phyloP scores from a whole-genome alignment of 2,797 vertebrate genomes.

The Podargus strigoides region DNA sequence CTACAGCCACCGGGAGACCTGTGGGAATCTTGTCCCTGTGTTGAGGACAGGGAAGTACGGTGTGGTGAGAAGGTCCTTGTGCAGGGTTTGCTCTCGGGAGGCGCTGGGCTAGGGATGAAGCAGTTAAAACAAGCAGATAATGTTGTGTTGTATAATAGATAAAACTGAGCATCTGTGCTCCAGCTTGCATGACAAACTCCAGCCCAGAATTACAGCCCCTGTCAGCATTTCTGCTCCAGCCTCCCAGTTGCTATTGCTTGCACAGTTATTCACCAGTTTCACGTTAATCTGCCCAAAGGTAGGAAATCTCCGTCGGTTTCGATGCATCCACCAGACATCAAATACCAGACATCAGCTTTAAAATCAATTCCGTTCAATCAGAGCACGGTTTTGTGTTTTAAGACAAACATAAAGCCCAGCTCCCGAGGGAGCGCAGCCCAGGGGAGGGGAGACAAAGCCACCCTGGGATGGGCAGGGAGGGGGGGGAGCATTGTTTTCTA shows the following conservation, averaged over 20 bases:
- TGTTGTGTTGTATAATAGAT: neutral
- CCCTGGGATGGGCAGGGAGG: neutral
- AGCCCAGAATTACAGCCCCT: neutral
- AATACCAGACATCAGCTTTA: neutral
- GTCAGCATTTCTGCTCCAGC: neutral
- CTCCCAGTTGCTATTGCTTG: neutral
- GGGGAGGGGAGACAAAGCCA: neutral
- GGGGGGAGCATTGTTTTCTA: constrained; percentile 4
- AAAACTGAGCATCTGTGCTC: neutral
- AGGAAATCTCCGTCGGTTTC: neutral
- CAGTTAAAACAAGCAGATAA: neutral
- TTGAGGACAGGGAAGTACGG: neutral
- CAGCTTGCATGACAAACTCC: constrained; percentile 4
- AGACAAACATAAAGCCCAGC: neutral
- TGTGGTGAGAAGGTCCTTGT: fast-evolving
- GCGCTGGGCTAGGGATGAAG: neutral
- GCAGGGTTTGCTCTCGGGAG: neutral
- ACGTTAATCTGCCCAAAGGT: neutral
- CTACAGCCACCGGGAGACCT: neutral
- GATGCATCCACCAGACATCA: neutral
- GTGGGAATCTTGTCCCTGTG: too few species aligned
- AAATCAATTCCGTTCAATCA: neutral
- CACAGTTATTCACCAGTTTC: neutral
- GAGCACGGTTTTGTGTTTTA: neutral
- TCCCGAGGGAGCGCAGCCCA: neutral